A percentile compares a stretch with the other conserved stretches of the same genome.
Conservation (phyloP, 2,888 invertebrate genomes). For the Dolomedes plantarius region DNA sequence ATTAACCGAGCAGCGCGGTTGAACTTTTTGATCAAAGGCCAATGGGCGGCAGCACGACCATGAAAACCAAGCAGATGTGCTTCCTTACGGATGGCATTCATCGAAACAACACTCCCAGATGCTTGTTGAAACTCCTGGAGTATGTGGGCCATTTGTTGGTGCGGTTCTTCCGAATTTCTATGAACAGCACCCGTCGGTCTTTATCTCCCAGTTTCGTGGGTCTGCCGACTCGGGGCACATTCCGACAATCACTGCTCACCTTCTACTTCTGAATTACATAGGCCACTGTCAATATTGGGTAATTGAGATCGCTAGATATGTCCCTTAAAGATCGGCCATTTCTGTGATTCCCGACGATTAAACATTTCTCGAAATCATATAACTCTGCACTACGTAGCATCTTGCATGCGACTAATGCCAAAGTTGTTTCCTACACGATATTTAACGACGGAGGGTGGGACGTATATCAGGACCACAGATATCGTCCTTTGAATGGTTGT, state of each 20-base stretch:
- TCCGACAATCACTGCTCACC: background rate
- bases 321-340: background rate
- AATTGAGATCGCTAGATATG: conserved; percentile 1
- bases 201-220: background rate
- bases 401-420: conserved; percentile 4
- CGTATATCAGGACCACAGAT: conserved; percentile 1
- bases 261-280: background rate
- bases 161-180: background rate
- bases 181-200: background rate
- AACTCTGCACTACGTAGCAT: background rate
- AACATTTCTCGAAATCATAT: background rate
- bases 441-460: background rate
- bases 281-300: conserved; percentile 9
- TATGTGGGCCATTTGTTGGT: background rate
- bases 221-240: background rate
- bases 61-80: too few relatives aligned
- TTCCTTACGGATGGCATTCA: too few relatives aligned
- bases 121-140: background rate
- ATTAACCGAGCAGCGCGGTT: background rate
- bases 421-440: background rate
- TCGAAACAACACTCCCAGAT: background rate
- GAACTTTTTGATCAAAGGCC: background rate
- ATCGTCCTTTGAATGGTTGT: background rate
- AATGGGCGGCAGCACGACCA: too few relatives aligned
- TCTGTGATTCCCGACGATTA: background rate